Evolutionary conservation across 2,113 vertebrate species (phyloP).

Genomic region (Sminthopsis crassicaudata): DNA sequence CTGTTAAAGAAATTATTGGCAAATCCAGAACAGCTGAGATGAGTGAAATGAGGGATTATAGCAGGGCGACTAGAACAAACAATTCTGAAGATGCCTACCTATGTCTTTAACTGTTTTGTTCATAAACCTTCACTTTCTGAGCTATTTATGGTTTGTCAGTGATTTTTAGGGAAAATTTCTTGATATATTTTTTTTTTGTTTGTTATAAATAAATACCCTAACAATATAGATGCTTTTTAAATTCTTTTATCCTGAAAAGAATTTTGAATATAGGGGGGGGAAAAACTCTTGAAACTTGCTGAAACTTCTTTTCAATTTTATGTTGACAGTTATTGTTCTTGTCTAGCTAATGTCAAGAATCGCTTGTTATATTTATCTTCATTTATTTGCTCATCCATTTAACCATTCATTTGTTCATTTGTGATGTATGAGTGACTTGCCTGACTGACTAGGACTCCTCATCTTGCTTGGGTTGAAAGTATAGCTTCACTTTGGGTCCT

Average conservation of each 20-base stretch:
- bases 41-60: background rate
- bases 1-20: background rate
- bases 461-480: background rate
- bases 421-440: background rate
- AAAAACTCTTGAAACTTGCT: background rate
- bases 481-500: background rate
- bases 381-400: background rate
- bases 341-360: background rate
- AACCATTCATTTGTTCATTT: background rate
- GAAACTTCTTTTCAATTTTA: background rate
- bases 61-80: background rate
- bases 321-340: background rate
- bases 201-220: background rate
- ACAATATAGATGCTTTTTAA: background rate
- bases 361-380: background rate
- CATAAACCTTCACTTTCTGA: background rate
- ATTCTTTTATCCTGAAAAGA: constrained; percentile 13
- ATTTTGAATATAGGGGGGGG: background rate
- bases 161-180: constrained; percentile 3
- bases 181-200: background rate
- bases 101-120: background rate
- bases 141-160: background rate
- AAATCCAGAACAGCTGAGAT: background rate
- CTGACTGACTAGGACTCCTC: background rate
- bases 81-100: background rate